Conservation (phyloP, 2,888 invertebrate genomes). For the Hyposoter didymator region DNA sequence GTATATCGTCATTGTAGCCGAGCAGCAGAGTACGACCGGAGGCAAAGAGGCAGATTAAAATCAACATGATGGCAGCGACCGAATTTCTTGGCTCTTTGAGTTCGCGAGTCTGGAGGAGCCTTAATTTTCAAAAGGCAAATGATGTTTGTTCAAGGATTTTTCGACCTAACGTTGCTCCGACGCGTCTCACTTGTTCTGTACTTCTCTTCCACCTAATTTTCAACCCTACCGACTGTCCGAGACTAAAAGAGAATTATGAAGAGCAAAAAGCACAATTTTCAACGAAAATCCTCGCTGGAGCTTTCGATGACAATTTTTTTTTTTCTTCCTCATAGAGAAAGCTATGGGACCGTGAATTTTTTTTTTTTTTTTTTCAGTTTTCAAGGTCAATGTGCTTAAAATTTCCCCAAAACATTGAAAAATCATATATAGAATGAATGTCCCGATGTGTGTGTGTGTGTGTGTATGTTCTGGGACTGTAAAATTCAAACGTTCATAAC, state of each 20-base stretch:
- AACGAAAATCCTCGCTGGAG: too few relatives aligned
- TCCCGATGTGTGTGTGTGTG: too few relatives aligned
- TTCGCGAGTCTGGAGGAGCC: slow-evolving; percentile 47
- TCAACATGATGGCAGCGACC: slow-evolving; percentile 72
- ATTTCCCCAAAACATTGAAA: too few relatives aligned
- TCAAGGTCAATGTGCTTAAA: too few relatives aligned
- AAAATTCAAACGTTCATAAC: too few relatives aligned
- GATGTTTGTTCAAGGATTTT: slow-evolving; percentile 71
- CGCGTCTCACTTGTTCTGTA: slow-evolving; percentile 31
- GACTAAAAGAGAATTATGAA: not conserved
- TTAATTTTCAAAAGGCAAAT: slow-evolving; percentile 74
- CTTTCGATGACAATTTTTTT: too few relatives aligned
- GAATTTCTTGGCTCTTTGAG: slow-evolving; percentile 51
- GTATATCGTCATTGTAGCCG: slow-evolving; percentile 50
- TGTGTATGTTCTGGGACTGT: too few relatives aligned
- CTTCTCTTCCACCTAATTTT: slow-evolving; percentile 12
- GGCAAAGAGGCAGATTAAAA: slow-evolving; percentile 70
- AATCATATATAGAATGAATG: too few relatives aligned
- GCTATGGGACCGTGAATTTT: too few relatives aligned
- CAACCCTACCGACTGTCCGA: not conserved
- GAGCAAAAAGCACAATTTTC: not conserved
- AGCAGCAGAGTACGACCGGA: slow-evolving; percentile 40
- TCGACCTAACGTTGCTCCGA: slow-evolving; percentile 34
- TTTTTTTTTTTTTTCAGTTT: too few relatives aligned
- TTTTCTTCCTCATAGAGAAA: too few relatives aligned